Evolutionary conservation across 1,140 invertebrate species (phyloP).

Genomic region (Lordiphosa collinella): DNA sequence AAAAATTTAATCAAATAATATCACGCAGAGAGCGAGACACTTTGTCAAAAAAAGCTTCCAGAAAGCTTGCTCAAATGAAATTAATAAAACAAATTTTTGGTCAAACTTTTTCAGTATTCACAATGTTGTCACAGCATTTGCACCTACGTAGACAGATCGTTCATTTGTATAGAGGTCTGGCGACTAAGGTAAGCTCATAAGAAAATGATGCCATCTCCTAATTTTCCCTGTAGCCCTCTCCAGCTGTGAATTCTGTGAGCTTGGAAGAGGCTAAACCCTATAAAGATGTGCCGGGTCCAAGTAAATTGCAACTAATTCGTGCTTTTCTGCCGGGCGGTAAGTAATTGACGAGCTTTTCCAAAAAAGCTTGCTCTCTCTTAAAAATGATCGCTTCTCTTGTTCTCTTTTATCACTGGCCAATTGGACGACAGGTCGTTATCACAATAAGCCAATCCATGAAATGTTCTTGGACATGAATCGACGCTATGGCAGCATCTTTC

Average conservation of each 20-base stretch:
- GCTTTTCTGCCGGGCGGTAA: slow-evolving; percentile 66
- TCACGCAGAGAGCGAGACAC: slow-evolving; percentile 18
- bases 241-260: not conserved
- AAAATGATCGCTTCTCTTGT: not conserved
- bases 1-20: slow-evolving; percentile 20
- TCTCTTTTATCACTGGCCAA: slow-evolving; percentile 9
- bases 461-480: slow-evolving; percentile 47
- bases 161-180: slow-evolving; percentile 18
- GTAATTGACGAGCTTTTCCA: slow-evolving; percentile 21
- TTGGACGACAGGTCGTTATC: slow-evolving; percentile 51
- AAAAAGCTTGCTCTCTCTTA: not conserved
- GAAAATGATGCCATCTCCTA: not conserved
- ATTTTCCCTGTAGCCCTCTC: slow-evolving; percentile 1
- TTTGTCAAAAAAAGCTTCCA: slow-evolving; percentile 28
- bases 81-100: slow-evolving; percentile 22
- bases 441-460: slow-evolving; percentile 35
- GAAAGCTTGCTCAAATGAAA: slow-evolving; percentile 39
- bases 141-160: slow-evolving; percentile 16
- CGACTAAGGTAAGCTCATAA: slow-evolving; percentile 14
- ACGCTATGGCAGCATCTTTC: slow-evolving; percentile 55
- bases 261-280: slow-evolving; percentile 57
- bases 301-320: slow-evolving; percentile 43
- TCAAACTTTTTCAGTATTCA: slow-evolving; percentile 34
- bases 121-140: slow-evolving; percentile 50
- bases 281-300: slow-evolving; percentile 54